These are phyloP conservation scores for Macropodus opercularis DNA, from an alignment of 2,797 vertebrate genomes.

Conservation along the genomic window DNA sequence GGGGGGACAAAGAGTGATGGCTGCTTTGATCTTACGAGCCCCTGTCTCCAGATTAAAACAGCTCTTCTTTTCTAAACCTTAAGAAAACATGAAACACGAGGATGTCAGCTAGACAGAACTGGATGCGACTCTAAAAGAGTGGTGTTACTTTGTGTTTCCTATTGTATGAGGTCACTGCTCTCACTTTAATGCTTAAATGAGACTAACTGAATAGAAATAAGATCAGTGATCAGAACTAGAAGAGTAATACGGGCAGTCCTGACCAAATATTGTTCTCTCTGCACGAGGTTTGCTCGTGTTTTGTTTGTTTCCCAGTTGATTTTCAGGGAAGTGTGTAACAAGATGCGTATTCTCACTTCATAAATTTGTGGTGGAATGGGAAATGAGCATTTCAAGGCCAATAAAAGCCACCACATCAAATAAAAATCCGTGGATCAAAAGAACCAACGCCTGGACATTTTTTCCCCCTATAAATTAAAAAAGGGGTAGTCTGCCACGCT, in stretches of 20 bases:
- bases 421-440: slow-evolving; percentile 82
- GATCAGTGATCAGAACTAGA: not conserved
- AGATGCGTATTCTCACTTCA: slow-evolving; percentile 79
- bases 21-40: slow-evolving; percentile 81
- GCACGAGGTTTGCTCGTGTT: slow-evolving; percentile 29
- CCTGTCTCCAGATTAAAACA: slow-evolving; percentile 60
- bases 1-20: slow-evolving; percentile 73
- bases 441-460: slow-evolving; percentile 77
- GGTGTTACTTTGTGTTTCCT: not conserved
- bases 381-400: slow-evolving; percentile 80
- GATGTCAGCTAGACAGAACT: slow-evolving; percentile 25
- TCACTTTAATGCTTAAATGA: not conserved
- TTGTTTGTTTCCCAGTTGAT: slow-evolving; percentile 47
- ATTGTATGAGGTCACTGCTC: not conserved
- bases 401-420: slow-evolving; percentile 84
- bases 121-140: slow-evolving; percentile 14
- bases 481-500: slow-evolving; percentile 73
- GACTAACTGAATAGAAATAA: not conserved
- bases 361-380: slow-evolving; percentile 79
- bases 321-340: slow-evolving; percentile 68
- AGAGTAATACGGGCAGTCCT: not conserved
- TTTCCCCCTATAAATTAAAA: slow-evolving; percentile 75
- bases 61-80: slow-evolving; percentile 40
- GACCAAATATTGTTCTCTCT: slow-evolving; percentile 15
- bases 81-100: slow-evolving; percentile 38